Percentiles rank a stretch among this genome's conserved stretches.
Conservation (phyloP, 2,797 vertebrate species). For the Hozukius guyotensis region DNA sequence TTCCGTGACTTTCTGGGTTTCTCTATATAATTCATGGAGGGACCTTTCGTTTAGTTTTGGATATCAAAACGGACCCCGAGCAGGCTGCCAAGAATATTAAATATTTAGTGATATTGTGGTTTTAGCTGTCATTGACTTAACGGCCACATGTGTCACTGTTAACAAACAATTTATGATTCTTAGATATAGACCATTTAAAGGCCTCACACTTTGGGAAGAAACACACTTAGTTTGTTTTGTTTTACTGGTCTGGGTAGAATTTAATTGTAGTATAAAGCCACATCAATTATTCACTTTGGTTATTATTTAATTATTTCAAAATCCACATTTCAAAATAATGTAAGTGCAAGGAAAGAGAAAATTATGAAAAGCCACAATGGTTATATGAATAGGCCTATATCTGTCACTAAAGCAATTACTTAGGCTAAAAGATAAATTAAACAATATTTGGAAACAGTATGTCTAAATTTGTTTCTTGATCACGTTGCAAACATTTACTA, state of each 20-base stretch:
- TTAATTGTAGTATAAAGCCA: constrained; percentile 16
- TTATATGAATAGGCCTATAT: not conserved
- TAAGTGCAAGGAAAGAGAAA: not conserved
- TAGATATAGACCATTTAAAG: not conserved
- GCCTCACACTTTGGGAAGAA: not conserved
- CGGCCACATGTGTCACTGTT: no score
- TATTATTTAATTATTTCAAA: not conserved
- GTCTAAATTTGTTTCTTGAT: no score
- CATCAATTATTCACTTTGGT: not conserved
- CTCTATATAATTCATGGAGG: no score
- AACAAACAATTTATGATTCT: no score
- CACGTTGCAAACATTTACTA: no score
- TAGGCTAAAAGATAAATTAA: not conserved
- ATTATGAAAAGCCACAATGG: not conserved
- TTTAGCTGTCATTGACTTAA: no score
- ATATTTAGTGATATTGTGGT: no score
- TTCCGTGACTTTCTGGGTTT: no score
- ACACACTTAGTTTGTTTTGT: constrained; percentile 3
- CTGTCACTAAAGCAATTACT: not conserved
- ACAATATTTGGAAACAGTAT: not conserved
- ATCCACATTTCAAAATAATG: constrained; percentile 5
- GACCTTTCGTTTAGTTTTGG: no score
- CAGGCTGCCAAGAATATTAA: no score
- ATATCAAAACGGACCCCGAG: accelerated
- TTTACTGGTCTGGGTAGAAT: constrained; percentile 2